Base-by-base conservation (phyloP, 2,888 invertebrate genomes). In the Macrophya annulata region DNA sequence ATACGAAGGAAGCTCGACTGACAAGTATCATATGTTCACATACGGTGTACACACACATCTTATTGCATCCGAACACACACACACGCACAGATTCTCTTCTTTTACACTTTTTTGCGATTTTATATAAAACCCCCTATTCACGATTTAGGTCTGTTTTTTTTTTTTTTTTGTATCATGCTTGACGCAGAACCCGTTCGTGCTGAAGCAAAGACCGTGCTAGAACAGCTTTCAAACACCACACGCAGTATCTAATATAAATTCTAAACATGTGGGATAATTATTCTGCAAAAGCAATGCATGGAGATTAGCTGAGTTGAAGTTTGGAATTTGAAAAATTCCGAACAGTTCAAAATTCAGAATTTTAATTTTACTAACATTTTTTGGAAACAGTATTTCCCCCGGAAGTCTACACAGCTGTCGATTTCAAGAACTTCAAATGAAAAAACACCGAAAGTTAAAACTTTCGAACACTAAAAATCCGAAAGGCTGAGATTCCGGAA, bases 111-210 rank as follows among this genome's bases (percentile, higher is more conserved):
- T 62, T 62, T 62, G 12, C 25, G 31, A 2, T 31, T 31, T 55
- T n/a, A 55, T 8, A 8, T 6, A 55, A 55, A 55, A 55, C 55
- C n/a, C n/a, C n/a, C 55, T n/a, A 55, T 5, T n/a, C 17, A 8
- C 55, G 55, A 55, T 55, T 8, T 55, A n/a, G n/a, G 6, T 55
- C n/a, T 31, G 31, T 62, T 25, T 62, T 25, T 31, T 62, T 62
- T 25, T 62, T 25, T 31, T 62, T 62, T 25, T 21, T 25, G 3
- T 25, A 62, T 25, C 21, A 25, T 10, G 71, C 25, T 25, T 25
- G 21, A 62, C 62, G 4, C 74, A 45, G n/a, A 74, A 74, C 43
- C 21, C 74, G 74, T 74, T 74, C 74, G 45, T 45, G 74, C 74
- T 21, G 45, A 45, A 74, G 45, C 12, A 12, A 74, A 74, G 74